Evolutionary conservation across 2,888 invertebrate genomes (phyloP).

Genomic region (Ectemnius cavifrons): DNA sequence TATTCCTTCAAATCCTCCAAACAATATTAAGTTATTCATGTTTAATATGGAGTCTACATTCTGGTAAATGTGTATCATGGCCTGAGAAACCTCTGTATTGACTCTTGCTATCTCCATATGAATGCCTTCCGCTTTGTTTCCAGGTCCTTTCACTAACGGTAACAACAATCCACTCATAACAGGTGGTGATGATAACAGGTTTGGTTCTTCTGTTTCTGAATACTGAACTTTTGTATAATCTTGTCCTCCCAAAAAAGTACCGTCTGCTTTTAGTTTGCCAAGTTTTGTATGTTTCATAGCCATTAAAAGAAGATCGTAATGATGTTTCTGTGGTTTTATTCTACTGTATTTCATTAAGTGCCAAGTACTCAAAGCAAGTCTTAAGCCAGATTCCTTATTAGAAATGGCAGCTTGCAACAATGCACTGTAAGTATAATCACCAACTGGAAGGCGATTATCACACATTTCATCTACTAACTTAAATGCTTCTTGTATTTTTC

Average conservation of each 20-base stretch:
- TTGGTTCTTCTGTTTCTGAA: constrained; percentile 79
- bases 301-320: constrained; percentile 90
- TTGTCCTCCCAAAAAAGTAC: constrained; percentile 46
- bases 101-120: neutral
- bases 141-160: neutral
- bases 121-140: neutral
- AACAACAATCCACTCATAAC: constrained; percentile 50
- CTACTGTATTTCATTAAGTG: constrained; percentile 85
- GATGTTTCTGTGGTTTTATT: constrained; percentile 84
- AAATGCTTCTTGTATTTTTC: constrained; percentile 88
- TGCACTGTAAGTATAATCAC: constrained; percentile 86
- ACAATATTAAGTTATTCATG: constrained; percentile 85
- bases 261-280: constrained; percentile 79
- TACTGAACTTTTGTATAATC: constrained; percentile 41
- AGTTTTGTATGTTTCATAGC: constrained; percentile 90
- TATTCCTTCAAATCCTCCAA: constrained; percentile 90
- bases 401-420: constrained; percentile 91
- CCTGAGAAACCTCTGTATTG: neutral
- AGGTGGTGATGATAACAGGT: constrained; percentile 82
- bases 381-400: constrained; percentile 88
- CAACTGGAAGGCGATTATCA: constrained; percentile 81
- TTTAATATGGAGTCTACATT: constrained; percentile 59
- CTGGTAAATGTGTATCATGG: neutral
- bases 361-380: constrained; percentile 92
- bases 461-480: constrained; percentile 91